phyloP scores from a whole-genome alignment of 2,797 vertebrate species.

The Melanotaenia trifasciata region DNA sequence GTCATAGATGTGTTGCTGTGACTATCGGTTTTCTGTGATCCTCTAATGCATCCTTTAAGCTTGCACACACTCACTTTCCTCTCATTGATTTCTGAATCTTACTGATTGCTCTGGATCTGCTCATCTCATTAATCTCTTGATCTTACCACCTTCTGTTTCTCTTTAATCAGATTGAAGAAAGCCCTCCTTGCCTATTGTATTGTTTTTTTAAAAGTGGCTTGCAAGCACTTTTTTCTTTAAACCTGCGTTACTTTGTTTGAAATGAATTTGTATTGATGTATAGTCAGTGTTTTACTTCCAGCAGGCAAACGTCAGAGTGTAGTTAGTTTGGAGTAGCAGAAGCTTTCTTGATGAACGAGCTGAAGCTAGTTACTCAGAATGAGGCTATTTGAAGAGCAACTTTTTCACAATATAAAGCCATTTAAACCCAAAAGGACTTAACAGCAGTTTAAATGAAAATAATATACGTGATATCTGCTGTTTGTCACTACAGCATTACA shows the following conservation, averaged over 20 bases:
- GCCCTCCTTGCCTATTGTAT: conserved; percentile 41
- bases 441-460: background rate
- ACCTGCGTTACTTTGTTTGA: conserved; percentile 21
- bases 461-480: background rate
- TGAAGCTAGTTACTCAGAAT: background rate
- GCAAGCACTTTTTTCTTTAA: conserved; percentile 17
- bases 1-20: conserved; percentile 43
- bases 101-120: conserved; percentile 45
- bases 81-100: conserved; percentile 37
- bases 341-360: background rate
- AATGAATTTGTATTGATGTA: background rate
- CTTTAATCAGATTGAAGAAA: conserved; percentile 65
- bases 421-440: background rate
- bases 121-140: conserved; percentile 64
- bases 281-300: background rate
- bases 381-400: background rate
- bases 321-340: background rate
- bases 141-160: conserved; percentile 59
- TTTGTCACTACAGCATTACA: no score
- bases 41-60: conserved; percentile 3
- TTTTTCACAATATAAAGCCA: background rate
- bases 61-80: conserved; percentile 14
- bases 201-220: conserved; percentile 25
- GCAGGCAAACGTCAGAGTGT: background rate
- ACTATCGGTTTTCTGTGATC: conserved; percentile 31